phyloP scores from a whole-genome alignment of 2,797 vertebrate genomes.

The Lagocephalus sceleratus region DNA sequence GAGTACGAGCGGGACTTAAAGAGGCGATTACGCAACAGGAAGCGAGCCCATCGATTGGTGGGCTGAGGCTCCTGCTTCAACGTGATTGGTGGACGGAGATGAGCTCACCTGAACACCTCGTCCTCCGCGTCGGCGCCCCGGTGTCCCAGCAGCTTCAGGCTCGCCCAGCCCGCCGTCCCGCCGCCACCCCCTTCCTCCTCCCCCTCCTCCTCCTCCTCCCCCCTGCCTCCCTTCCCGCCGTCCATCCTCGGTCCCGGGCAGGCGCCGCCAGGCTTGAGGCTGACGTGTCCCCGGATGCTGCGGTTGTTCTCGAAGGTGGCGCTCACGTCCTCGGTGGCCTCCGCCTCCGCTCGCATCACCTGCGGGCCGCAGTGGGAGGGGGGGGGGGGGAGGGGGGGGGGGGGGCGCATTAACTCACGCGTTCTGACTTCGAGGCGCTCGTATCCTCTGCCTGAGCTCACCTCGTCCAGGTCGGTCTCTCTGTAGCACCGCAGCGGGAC shows the following conservation, averaged over 20 bases:
- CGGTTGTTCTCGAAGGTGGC: constrained; percentile 86
- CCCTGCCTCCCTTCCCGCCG: constrained; percentile 34
- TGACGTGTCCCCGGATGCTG: constrained; percentile 73
- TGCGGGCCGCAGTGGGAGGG: no score
- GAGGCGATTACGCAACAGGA: no score
- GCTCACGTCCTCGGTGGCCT: constrained; percentile 74
- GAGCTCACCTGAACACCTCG: constrained; percentile 64
- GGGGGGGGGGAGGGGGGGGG: no score
- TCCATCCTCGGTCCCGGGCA: constrained; percentile 15
- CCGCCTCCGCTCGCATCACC: constrained; percentile 70
- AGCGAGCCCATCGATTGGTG: not conserved
- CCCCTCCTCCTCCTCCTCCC: constrained; percentile 11
- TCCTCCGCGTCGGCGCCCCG: constrained; percentile 38
- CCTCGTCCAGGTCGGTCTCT: constrained; percentile 91
- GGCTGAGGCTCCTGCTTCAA: not conserved
- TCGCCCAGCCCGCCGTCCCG: constrained; percentile 73
- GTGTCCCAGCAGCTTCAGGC: constrained; percentile 63
- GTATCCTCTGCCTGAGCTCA: constrained; percentile 40
- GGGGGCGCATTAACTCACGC: not conserved
- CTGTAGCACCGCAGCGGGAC: constrained; percentile 91
- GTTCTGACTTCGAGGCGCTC: not conserved
- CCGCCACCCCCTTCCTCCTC: constrained; percentile 45
- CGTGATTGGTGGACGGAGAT: not conserved
- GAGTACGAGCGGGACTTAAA: no score
- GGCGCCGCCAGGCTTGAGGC: constrained; percentile 38